Evolutionary conservation across 2,797 vertebrate species (phyloP).

Genomic region (Hemitrygon akajei): DNA sequence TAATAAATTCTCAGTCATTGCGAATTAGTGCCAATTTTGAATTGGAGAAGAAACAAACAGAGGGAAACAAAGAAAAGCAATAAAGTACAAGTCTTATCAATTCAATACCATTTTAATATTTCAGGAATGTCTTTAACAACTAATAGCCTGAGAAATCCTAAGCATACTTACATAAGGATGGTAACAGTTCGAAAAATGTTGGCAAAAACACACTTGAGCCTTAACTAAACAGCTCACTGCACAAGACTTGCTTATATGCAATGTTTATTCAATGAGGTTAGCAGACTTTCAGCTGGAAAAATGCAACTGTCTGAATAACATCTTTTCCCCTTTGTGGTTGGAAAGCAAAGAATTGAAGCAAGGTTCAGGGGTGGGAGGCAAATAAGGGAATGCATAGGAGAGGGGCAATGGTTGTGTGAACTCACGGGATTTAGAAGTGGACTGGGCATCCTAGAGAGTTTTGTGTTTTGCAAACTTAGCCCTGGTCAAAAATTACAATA

Average conservation of each 20-base stretch:
- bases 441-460: no score
- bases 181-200: conserved; percentile 4
- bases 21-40: conserved; percentile 22
- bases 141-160: not conserved
- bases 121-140: conserved; percentile 8
- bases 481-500: not conserved
- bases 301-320: conserved; percentile 13
- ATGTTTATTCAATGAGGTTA: conserved; percentile 34
- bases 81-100: not conserved
- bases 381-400: not conserved
- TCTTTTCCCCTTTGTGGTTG: not conserved
- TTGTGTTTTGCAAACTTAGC: not conserved
- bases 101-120: conserved; percentile 10
- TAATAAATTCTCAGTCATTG: conserved; percentile 30
- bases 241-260: not conserved
- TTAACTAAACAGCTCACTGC: conserved; percentile 19
- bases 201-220: not conserved
- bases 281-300: conserved; percentile 30
- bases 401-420: not conserved
- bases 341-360: not conserved
- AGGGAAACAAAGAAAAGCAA: conserved; percentile 18
- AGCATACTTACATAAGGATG: not conserved
- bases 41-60: conserved; percentile 5
- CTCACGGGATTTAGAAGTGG: not conserved
- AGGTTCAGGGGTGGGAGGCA: not conserved